A percentile compares a stretch with the other conserved stretches of the same genome.
Evolutionary conservation across 2,797 vertebrate genomes (phyloP).

Genomic region (Kryptopterus vitreolus): DNA sequence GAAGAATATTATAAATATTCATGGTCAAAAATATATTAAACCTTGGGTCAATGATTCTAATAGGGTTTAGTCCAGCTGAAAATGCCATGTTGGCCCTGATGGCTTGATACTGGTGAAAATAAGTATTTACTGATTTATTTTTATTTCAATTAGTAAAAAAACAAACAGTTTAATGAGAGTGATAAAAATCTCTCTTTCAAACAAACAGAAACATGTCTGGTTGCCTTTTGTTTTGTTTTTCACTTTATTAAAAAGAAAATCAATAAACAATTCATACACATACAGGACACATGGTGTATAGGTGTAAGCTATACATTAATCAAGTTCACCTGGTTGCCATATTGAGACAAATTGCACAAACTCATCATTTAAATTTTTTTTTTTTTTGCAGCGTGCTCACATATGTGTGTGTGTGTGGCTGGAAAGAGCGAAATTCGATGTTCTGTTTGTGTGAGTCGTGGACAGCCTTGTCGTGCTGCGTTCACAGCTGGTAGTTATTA

Average conservation of each 20-base stretch:
- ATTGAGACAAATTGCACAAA: constrained; percentile 14
- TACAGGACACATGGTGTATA: constrained; percentile 8
- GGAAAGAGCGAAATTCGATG: constrained; percentile 11
- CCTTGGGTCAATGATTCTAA: too few relatives aligned
- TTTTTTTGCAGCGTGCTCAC: constrained; percentile 18
- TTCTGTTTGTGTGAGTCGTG: constrained; percentile 9
- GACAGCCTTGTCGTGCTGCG: constrained; percentile 41
- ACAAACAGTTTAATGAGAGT: too few relatives aligned
- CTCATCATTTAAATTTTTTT: neutral
- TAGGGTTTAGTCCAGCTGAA: too few relatives aligned
- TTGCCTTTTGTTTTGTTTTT: constrained; percentile 2
- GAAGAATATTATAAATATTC: too few relatives aligned
- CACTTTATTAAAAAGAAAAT: neutral
- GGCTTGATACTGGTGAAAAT: too few relatives aligned
- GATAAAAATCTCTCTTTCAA: neutral
- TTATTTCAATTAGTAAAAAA: too few relatives aligned
- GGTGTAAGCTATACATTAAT: constrained; percentile 1
- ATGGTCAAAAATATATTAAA: too few relatives aligned
- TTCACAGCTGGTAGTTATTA: constrained; percentile 73
- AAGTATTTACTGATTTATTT: too few relatives aligned
- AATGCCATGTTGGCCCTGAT: too few relatives aligned
- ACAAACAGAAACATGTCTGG: neutral
- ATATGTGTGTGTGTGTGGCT: neutral
- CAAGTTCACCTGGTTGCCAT: neutral
- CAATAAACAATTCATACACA: neutral